Conservation (phyloP, 1,140 invertebrate genomes). For the Drosophila sechellia region DNA sequence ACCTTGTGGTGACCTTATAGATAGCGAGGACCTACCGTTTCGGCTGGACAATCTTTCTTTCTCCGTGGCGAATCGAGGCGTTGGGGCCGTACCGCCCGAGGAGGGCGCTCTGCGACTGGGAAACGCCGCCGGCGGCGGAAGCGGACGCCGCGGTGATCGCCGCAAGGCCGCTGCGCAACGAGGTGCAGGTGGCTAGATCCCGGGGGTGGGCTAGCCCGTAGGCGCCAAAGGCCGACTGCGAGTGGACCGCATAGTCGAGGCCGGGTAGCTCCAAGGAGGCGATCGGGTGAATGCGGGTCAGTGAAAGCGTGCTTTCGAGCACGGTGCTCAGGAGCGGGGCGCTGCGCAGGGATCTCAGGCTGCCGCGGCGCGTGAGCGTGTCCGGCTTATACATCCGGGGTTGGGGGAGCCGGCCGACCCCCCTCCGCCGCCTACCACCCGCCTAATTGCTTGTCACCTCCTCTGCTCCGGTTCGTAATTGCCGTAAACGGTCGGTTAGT, state of each 20-base stretch:
- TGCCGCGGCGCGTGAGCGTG: conserved; percentile 80
- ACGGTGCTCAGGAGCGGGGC: conserved; percentile 82
- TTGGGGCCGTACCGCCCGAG: conserved; percentile 73
- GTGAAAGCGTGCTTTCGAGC: conserved; percentile 79
- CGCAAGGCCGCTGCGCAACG: conserved; percentile 76
- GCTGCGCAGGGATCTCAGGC: conserved; percentile 84
- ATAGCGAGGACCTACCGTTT: conserved; percentile 74
- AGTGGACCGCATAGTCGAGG: conserved; percentile 80
- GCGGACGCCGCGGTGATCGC: conserved; percentile 71
- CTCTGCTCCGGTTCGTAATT: conserved; percentile 26
- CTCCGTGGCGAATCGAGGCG: conserved; percentile 71
- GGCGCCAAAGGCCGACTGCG: conserved; percentile 69
- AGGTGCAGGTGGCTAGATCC: conserved; percentile 69
- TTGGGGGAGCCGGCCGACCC: not conserved
- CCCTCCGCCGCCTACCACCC: not conserved
- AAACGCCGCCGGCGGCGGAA: conserved; percentile 63
- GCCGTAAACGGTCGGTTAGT: conserved; percentile 36
- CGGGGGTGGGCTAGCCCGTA: conserved; percentile 61
- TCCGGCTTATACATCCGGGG: conserved; percentile 81
- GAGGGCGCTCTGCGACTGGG: conserved; percentile 68
- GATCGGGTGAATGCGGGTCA: conserved; percentile 84
- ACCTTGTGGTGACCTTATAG: not conserved
- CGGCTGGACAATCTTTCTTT: conserved; percentile 77
- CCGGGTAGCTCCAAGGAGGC: conserved; percentile 82
- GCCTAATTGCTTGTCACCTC: conserved; percentile 27